Percentiles rank a stretch among this genome's conserved stretches.
Evolutionary conservation across 1,140 invertebrate genomes (phyloP).

Genomic region (Metopolophium dirhodum): DNA sequence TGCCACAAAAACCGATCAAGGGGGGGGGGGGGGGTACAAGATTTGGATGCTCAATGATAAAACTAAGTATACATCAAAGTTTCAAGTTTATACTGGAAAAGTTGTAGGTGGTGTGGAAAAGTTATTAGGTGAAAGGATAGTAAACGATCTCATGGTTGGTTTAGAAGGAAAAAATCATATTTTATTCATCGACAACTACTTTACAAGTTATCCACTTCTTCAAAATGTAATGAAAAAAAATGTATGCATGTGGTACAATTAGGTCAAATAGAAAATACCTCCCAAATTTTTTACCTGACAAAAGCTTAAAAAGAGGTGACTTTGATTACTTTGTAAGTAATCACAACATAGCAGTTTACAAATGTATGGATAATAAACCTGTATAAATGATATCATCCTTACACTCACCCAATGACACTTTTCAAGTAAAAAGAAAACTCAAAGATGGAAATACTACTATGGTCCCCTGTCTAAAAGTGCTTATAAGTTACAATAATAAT

Average conservation of each 20-base stretch:
- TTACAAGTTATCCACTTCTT: no score
- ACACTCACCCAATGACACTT: neutral
- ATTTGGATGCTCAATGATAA: no score
- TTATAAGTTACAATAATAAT: neutral
- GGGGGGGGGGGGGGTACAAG: no score
- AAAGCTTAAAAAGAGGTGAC: neutral
- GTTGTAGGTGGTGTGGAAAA: no score
- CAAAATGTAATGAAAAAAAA: no score
- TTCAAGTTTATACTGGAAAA: no score
- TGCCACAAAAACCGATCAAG: no score
- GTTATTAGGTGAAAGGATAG: constrained; percentile 60
- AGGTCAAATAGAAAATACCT: neutral
- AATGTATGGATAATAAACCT: constrained; percentile 11
- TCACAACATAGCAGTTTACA: neutral
- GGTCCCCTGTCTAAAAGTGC: neutral
- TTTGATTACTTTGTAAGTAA: neutral
- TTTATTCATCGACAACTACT: neutral
- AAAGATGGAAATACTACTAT: neutral
- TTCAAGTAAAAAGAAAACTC: neutral
- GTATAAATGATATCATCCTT: neutral
- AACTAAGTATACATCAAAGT: no score
- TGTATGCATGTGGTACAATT: no score
- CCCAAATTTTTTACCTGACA: neutral
- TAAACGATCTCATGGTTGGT: constrained; percentile 57
- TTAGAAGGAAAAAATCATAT: constrained; percentile 35